A percentile compares a stretch with the other conserved stretches of the same genome.
phyloP scores from a whole-genome alignment of 2,113 vertebrate genomes.

The Microtus pennsylvanicus region DNA sequence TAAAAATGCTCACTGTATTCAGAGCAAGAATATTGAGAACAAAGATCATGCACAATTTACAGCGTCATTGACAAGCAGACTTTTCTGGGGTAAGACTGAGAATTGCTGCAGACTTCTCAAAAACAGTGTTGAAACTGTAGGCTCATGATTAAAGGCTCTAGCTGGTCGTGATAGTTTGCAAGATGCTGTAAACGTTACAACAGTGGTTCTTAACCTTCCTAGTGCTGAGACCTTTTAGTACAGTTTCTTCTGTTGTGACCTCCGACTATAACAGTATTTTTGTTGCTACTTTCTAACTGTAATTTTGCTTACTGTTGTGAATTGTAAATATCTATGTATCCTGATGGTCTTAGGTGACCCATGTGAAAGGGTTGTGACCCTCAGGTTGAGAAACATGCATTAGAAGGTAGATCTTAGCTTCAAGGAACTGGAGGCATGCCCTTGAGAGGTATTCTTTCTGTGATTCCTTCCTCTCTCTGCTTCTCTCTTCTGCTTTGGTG shows the following conservation, averaged over 20 bases:
- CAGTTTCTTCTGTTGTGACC: background rate
- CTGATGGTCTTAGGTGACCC: background rate
- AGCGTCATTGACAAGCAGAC: too few relatives aligned
- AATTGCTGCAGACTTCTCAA: background rate
- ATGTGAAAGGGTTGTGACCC: background rate
- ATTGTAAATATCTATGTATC: background rate
- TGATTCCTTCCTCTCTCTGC: background rate
- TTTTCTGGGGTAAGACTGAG: background rate
- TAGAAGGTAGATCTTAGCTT: background rate
- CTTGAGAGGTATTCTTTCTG: background rate
- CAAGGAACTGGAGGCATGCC: background rate
- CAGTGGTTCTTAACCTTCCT: background rate
- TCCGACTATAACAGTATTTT: background rate
- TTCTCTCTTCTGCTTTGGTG: background rate
- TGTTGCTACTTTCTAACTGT: background rate
- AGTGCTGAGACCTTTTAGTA: background rate
- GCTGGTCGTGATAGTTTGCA: background rate
- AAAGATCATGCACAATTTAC: background rate
- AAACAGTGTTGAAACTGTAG: too few relatives aligned
- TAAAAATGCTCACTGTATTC: background rate
- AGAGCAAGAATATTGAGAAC: background rate
- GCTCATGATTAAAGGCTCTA: background rate
- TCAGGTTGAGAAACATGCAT: background rate
- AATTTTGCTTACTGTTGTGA: background rate
- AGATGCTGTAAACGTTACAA: background rate